Evolutionary conservation across 1,140 invertebrate species (phyloP).

Genomic region (Sitobion miscanthi): DNA sequence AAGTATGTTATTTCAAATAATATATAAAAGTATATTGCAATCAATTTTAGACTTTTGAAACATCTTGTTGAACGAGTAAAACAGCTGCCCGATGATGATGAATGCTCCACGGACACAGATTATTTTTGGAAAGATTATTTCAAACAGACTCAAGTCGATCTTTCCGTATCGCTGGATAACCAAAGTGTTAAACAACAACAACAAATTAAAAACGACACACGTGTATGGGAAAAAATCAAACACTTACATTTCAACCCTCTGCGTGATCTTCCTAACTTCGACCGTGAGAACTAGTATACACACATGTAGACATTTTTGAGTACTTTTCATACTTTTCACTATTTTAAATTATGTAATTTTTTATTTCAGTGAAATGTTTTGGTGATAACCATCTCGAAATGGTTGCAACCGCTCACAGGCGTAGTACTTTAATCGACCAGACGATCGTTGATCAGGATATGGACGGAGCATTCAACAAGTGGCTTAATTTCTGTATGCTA

Average conservation of each 20-base stretch:
- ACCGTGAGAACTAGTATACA: too few species aligned
- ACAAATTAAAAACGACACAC: not conserved
- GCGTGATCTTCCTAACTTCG: too few species aligned
- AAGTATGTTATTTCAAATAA: too few species aligned
- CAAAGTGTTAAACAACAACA: not conserved
- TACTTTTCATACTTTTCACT: too few species aligned
- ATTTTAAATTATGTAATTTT: not conserved
- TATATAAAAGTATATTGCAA: not conserved
- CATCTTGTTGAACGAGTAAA: not conserved
- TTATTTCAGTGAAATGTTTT: not conserved
- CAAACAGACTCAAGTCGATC: not conserved
- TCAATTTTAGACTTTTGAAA: conserved; percentile 19
- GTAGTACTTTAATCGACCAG: too few species aligned
- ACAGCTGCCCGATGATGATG: not conserved
- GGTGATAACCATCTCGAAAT: not conserved
- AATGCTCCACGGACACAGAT: too few species aligned
- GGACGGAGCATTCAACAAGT: not conserved
- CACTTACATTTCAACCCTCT: too few species aligned
- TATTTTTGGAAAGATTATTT: not conserved
- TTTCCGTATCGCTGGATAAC: not conserved
- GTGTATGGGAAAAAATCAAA: too few species aligned
- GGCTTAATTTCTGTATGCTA: not conserved
- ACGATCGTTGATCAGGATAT: conserved; percentile 27
- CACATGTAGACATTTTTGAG: too few species aligned
- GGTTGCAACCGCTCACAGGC: not conserved